A percentile compares a stretch with the other conserved stretches of the same genome.
phyloP scores from a whole-genome alignment of 2,888 invertebrate genomes.

The Eurois occulta region DNA sequence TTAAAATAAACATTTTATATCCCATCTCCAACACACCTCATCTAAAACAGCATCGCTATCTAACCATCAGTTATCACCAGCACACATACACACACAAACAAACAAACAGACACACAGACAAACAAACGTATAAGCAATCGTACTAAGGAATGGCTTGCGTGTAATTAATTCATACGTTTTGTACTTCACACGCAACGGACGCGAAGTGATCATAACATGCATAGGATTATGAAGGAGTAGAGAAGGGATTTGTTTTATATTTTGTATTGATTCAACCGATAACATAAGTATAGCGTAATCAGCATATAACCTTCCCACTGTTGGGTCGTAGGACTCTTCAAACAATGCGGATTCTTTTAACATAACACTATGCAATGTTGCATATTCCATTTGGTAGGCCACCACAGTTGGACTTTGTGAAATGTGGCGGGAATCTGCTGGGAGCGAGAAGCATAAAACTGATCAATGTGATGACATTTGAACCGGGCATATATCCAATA shows the following conservation, averaged over 20 bases:
- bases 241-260: not conserved
- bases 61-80: constrained; percentile 57
- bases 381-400: no score
- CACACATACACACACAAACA: constrained; percentile 10
- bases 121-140: constrained; percentile 57
- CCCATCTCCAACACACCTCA: constrained; percentile 19
- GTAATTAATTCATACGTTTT: constrained; percentile 87
- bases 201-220: constrained; percentile 76
- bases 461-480: no score
- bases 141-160: constrained; percentile 59
- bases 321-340: no score
- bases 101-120: not conserved
- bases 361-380: no score
- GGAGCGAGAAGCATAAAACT: no score
- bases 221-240: constrained; percentile 63
- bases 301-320: no score
- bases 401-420: no score
- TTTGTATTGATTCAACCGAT: no score
- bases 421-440: no score
- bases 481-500: no score
- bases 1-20: constrained; percentile 26
- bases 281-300: no score
- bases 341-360: no score
- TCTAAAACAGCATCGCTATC: constrained; percentile 42
- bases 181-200: constrained; percentile 84